Evolutionary conservation across 2,797 vertebrate species (phyloP).

Genomic region (Parauchenoglanis punctatus): DNA sequence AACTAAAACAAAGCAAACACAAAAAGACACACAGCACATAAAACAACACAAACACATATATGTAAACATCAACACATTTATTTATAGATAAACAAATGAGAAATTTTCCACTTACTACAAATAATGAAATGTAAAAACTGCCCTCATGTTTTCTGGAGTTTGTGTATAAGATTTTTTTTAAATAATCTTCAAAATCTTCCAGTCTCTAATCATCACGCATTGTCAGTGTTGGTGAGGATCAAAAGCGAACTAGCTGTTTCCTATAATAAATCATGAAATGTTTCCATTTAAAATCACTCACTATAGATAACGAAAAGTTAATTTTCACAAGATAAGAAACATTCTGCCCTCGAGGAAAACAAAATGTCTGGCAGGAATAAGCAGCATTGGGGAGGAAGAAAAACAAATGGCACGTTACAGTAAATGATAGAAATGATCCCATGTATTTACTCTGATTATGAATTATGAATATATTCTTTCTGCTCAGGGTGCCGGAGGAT

Average conservation of each 20-base stretch:
- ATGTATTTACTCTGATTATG: not conserved
- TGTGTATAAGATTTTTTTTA: not conserved
- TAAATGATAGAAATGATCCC: not conserved
- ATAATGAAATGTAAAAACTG: not conserved
- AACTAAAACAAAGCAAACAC: no score
- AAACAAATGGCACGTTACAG: not conserved
- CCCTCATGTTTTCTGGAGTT: not conserved
- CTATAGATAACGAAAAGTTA: not conserved
- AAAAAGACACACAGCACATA: no score
- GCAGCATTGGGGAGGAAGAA: not conserved
- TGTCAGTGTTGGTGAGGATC: not conserved
- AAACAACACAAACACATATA: no score
- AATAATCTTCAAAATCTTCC: not conserved
- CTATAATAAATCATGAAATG: not conserved
- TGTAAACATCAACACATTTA: no score
- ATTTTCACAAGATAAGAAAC: not conserved
- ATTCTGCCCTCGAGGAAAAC: not conserved
- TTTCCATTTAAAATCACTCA: not conserved
- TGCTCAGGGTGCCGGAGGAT: not conserved
- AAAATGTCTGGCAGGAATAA: not conserved
- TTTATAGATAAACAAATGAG: no score
- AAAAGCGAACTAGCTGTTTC: not conserved
- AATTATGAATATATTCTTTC: not conserved
- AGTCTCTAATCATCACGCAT: not conserved
- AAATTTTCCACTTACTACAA: no score